Evolutionary conservation across 2,113 vertebrate genomes (phyloP).

Genomic region (Stomatorhinus ivindoensis): DNA sequence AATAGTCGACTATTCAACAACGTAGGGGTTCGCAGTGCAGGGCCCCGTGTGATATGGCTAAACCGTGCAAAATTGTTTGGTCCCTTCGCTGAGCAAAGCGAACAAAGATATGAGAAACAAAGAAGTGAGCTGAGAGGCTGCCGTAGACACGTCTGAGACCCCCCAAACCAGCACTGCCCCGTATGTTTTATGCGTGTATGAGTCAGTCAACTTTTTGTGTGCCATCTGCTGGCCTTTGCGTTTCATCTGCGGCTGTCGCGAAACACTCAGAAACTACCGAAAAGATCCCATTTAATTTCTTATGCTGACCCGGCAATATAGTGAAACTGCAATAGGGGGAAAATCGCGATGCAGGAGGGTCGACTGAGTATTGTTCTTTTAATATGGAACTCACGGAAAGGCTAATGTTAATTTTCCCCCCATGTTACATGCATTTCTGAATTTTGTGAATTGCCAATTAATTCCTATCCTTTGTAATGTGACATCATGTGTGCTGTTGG

Average conservation of each 20-base stretch:
- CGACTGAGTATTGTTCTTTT: background rate
- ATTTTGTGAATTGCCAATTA: background rate
- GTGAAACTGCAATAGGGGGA: background rate
- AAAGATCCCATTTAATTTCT: background rate
- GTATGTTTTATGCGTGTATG: background rate
- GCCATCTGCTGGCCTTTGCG: background rate
- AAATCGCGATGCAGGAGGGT: background rate
- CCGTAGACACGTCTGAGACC: background rate
- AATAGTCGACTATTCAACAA: too few relatives aligned
- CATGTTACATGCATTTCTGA: background rate
- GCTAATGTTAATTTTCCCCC: background rate
- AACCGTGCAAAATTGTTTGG: too few relatives aligned
- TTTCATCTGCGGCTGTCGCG: background rate
- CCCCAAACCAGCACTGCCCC: background rate
- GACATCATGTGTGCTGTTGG: background rate
- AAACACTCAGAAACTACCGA: background rate
- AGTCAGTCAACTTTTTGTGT: background rate
- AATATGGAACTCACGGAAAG: background rate
- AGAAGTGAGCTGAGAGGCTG: too few relatives aligned
- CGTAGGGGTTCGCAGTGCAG: too few relatives aligned
- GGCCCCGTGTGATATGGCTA: too few relatives aligned
- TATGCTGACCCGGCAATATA: background rate
- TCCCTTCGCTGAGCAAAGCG: too few relatives aligned
- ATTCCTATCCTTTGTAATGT: background rate
- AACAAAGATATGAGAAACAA: too few relatives aligned